Evolutionary conservation across 1,140 invertebrate species (phyloP).

Genomic region (Rhynchophorus ferrugineus): DNA sequence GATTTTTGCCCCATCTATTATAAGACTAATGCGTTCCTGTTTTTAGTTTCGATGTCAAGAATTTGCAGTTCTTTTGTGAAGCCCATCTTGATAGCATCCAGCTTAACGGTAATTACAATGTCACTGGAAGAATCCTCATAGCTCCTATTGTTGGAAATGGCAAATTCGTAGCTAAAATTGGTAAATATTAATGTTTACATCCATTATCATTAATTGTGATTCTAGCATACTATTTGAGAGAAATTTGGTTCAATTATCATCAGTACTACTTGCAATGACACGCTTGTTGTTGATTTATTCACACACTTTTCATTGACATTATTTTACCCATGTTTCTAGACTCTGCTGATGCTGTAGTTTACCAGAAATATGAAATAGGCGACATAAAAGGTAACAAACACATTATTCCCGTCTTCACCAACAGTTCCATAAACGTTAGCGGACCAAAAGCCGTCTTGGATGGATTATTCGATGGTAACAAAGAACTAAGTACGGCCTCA

Average conservation of each 20-base stretch:
- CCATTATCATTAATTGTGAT: too few relatives aligned
- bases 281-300: background rate
- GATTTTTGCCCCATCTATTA: too few relatives aligned
- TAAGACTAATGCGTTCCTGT: too few relatives aligned
- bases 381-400: too few relatives aligned
- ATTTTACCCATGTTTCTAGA: background rate
- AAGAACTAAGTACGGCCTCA: background rate
- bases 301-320: background rate
- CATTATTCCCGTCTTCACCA: too few relatives aligned
- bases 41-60: conserved; percentile 15
- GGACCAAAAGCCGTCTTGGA: background rate
- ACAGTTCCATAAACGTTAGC: background rate
- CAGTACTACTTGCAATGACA: background rate
- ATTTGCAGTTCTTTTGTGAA: conserved; percentile 17
- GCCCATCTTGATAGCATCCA: conserved; percentile 14
- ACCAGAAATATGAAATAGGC: background rate
- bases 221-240: too few relatives aligned
- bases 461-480: background rate
- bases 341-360: background rate
- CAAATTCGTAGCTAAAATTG: conserved; percentile 26
- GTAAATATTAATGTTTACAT: too few relatives aligned
- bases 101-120: conserved; percentile 25
- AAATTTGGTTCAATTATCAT: too few relatives aligned
- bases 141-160: conserved; percentile 31
- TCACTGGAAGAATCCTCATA: conserved; percentile 27